These are phyloP conservation scores for Stegophylla sp. DNA, from an alignment of 2,888 invertebrate genomes.

Conservation along the genomic window DNA sequence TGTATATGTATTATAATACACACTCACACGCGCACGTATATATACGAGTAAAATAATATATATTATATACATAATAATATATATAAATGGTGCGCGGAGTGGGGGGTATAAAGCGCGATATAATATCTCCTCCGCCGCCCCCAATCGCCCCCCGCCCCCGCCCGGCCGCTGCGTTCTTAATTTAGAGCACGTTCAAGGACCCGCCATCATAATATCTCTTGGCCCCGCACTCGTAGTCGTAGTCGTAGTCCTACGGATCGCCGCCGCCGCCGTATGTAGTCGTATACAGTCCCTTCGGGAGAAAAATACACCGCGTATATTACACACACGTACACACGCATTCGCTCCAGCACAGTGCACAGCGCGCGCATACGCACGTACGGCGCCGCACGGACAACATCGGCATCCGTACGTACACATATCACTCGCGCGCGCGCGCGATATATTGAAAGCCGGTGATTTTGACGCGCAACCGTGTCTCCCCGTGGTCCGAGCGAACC, in stretches of 20 bases:
- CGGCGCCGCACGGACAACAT: background rate
- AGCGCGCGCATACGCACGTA: background rate
- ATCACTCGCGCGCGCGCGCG: background rate
- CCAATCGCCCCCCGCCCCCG: conserved; percentile 25
- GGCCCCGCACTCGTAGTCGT: background rate
- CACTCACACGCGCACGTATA: background rate
- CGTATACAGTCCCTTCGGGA: conserved; percentile 28
- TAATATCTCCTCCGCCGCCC: background rate
- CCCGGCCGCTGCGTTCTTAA: conserved; percentile 37
- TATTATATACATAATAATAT: background rate
- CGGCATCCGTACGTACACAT: background rate
- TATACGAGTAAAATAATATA: background rate
- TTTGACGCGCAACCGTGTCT: too few relatives aligned
- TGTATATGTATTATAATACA: too few relatives aligned
- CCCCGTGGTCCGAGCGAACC: too few relatives aligned
- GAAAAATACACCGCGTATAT: background rate
- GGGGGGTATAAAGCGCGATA: conserved; percentile 6
- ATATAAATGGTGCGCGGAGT: conserved; percentile 22
- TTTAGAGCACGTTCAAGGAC: conserved; percentile 58
- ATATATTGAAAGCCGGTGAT: too few relatives aligned
- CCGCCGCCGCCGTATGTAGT: too few relatives aligned
- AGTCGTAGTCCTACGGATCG: background rate
- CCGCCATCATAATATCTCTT: conserved; percentile 57
- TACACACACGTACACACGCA: background rate
- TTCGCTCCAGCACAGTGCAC: background rate